Conservation (phyloP, 2,888 invertebrate species). For the Asteroscopus sphinx region DNA sequence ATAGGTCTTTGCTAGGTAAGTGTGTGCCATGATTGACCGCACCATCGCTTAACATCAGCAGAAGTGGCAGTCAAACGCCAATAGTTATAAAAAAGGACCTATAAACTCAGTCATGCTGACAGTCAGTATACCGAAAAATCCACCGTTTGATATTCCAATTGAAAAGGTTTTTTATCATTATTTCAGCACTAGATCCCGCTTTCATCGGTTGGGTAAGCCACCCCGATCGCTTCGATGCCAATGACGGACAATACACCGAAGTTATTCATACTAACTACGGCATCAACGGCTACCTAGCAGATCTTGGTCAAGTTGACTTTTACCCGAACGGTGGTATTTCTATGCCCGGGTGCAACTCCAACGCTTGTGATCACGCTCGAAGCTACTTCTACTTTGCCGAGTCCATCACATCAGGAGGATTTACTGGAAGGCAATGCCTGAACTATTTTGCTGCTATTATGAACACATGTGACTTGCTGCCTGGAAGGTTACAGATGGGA, state of each 20-base stretch:
- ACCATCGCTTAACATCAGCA: too few species aligned
- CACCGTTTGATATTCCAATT: not conserved
- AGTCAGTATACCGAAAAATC: too few species aligned
- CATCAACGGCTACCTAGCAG: constrained; percentile 70
- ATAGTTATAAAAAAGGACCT: too few species aligned
- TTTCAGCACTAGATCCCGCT: constrained; percentile 75
- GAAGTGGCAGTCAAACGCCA: too few species aligned
- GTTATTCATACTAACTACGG: constrained; percentile 79
- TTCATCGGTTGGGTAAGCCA: constrained; percentile 76
- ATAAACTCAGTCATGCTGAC: too few species aligned
- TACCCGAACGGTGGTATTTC: constrained; percentile 78
- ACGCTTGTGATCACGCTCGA: constrained; percentile 73
- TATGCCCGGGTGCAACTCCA: constrained; percentile 77
- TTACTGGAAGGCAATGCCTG: constrained; percentile 73
- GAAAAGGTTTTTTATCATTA: not conserved
- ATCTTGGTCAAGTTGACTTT: constrained; percentile 75
- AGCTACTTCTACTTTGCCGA: constrained; percentile 76
- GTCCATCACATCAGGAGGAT: constrained; percentile 70
- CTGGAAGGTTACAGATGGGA: constrained; percentile 73
- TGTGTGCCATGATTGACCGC: too few species aligned
- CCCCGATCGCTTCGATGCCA: constrained; percentile 67
- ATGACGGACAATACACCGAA: constrained; percentile 76
- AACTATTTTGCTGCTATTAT: constrained; percentile 73
- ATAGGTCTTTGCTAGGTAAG: too few species aligned
- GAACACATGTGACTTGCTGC: constrained; percentile 63